Base-by-base conservation (phyloP, 2,113 vertebrate species). In the Tichodroma muraria region DNA sequence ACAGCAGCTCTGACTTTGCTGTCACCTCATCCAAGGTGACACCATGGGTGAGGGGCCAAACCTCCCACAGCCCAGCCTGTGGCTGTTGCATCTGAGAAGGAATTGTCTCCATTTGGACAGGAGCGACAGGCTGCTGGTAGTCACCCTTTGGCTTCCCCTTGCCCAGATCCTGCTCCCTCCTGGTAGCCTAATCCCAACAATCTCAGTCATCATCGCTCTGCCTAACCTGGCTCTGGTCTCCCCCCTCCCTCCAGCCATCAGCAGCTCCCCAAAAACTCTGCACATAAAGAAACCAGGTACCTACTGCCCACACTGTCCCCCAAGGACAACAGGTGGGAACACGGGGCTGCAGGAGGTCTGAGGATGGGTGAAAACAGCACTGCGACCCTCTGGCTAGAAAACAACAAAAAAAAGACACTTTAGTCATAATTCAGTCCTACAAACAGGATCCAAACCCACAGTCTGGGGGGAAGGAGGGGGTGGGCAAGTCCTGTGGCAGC, bases 321-420 rank as follows among this genome's bases (percentile, higher is more conserved):
- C 24, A 13, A 24, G 23, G 78, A 37, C 31, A 50, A 72, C 31
- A 13, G 40, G 4, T 13, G 31, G 47, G 66, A 68, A 15, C n/a
- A 11, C 1, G 0, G 22, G 15, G 38, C 68, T 53, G 68, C 49
- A 10, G 47, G 12, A 18, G 0, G 3, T 38, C 38, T 60, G 49
- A 13, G 21, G 28, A 6, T 5, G 24, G 42, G 3, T 2, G 0
- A 17, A 25, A 49, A 4, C 69, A 85, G 69, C 78, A 20, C 73
- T 8, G 52, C 1, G 3, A n/a, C 60, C 37, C 61, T 45, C 5
- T 4, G 45, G 61, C 28, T 45, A 2, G 21, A 37, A 76, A 47
- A 63, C 25, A 47, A 5, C 61, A 66, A 44, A 45, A 44, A 53
- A 8, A 27, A 8, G 11, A 11, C 40, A 40, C 4, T 54, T 85